These are phyloP conservation scores for Melanotus villosus DNA, from an alignment of 2,888 invertebrate genomes.

Conservation along the genomic window DNA sequence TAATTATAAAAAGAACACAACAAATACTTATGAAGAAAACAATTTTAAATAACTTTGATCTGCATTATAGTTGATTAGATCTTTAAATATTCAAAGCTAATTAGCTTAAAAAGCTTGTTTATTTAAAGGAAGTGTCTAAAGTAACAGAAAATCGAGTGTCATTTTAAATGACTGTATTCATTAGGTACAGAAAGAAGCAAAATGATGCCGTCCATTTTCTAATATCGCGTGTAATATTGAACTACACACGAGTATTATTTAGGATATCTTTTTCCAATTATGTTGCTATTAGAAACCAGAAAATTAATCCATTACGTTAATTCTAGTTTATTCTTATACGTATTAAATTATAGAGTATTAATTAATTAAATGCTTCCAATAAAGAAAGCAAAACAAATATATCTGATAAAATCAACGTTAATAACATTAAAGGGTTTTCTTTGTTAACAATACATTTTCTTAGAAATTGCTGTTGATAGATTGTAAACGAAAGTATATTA, in stretches of 20 bases:
- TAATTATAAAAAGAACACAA: constrained; percentile 40
- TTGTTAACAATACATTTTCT: too few relatives aligned
- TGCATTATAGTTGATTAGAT: constrained; percentile 40
- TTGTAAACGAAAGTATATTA: too few relatives aligned
- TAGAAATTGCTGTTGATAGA: too few relatives aligned
- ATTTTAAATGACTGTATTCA: constrained; percentile 22
- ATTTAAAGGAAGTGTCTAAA: constrained; percentile 36
- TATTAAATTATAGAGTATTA: constrained; percentile 52
- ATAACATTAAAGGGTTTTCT: constrained; percentile 25
- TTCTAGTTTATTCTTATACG: constrained; percentile 48
- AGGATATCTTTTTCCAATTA: too few relatives aligned
- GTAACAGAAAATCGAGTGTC: constrained; percentile 29
- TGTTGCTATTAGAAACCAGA: too few relatives aligned
- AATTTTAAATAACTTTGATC: constrained; percentile 36
- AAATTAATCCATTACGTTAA: constrained; percentile 39
- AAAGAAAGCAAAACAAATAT: constrained; percentile 50
- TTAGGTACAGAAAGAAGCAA: constrained; percentile 20
- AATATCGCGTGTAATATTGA: too few relatives aligned
- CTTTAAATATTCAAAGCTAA: constrained; percentile 40
- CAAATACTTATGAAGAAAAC: constrained; percentile 14
- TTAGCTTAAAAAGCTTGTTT: constrained; percentile 40
- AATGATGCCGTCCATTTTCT: too few relatives aligned
- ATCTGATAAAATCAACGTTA: constrained; percentile 48
- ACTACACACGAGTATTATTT: too few relatives aligned
- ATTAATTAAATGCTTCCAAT: constrained; percentile 47